Evolutionary conservation across 1,140 invertebrate genomes (phyloP), one percentile per base, ranked within the genome.

Genomic region (Drosophila virilis): DNA sequence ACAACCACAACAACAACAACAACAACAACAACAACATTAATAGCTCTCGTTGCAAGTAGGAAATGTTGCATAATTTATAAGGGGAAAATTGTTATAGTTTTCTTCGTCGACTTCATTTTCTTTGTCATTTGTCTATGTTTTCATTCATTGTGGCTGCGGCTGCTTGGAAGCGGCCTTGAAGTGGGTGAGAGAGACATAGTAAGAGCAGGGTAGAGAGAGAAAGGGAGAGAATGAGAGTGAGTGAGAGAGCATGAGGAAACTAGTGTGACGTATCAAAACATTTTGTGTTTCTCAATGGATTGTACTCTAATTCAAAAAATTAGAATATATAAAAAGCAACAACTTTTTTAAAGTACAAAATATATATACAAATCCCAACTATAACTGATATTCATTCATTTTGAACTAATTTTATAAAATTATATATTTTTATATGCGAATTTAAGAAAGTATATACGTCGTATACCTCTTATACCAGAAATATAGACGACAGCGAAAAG

Each of bases 51-150:
- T 62, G 77, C 64, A 77, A 81, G 70, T 74, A 86, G 84, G 83
- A 86, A 86, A 86, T 79, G 79, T 86, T 86, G 83, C 83, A 86
- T 86, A 88, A 86, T 86, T 88, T 79, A 88, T 86, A 76, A 89
- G 83, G 79, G 77, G 67, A 68, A 86, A 89, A 88, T 88, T 83
- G 83, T 80, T 79, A 88, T 79, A 83, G 70, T 50, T 71, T 55
- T 62, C 42, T 48, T 55, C 59, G 28, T 46, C 45, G 40, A 43
- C 50, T 46, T 61, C 28, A 54, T 52, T 65, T 73, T 54, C 54
- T 69, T 78, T 52, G 48, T 40, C 52, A 52, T 40, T 28, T 45
- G 45, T 40, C 33, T 65, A 8, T 45, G 32, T 51, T 67, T 67
- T 50, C 55, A 68, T 67, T 67, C 51, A 66, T 48, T 66, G 57